Conservation (phyloP, 1,140 invertebrate species). For the Heliothis subflexa region DNA sequence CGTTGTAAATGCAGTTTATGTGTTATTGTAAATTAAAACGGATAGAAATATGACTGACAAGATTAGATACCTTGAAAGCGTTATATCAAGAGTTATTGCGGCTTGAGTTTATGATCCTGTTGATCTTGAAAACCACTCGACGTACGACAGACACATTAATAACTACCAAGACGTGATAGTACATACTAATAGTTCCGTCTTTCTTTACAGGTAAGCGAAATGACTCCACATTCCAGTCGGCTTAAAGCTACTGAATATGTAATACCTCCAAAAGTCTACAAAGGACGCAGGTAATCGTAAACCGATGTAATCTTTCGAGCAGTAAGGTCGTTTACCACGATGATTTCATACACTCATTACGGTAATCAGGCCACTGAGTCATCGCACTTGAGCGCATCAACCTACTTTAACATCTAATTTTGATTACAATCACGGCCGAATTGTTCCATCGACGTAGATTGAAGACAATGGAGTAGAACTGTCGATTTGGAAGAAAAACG, state of each 20-base stretch:
- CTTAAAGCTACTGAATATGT: not conserved
- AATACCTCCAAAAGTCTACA: not conserved
- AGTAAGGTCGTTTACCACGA: slow-evolving; percentile 20
- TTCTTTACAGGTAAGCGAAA: slow-evolving; percentile 13
- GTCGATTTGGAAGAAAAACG: not conserved
- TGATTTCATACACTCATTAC: slow-evolving; percentile 28
- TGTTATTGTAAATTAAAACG: too few species aligned
- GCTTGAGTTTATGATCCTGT: not conserved
- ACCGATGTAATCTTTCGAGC: slow-evolving; percentile 4
- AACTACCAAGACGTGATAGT: not conserved
- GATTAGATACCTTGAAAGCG: not conserved
- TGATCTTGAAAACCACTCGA: not conserved
- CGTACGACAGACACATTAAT: too few species aligned
- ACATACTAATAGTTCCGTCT: slow-evolving; percentile 6
- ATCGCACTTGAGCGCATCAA: slow-evolving; percentile 19
- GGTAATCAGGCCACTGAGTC: slow-evolving; percentile 1
- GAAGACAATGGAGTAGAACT: not conserved
- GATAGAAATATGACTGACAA: not conserved
- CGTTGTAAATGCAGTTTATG: too few species aligned
- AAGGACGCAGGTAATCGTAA: slow-evolving; percentile 8
- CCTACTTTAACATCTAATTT: slow-evolving; percentile 37
- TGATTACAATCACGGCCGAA: slow-evolving; percentile 8
- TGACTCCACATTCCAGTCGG: not conserved
- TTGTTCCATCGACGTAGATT: not conserved
- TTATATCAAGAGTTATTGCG: not conserved